A percentile compares a stretch with the other conserved stretches of the same genome.
Evolutionary conservation across 2,797 vertebrate species (phyloP).

Genomic region (Poecile montanus): DNA sequence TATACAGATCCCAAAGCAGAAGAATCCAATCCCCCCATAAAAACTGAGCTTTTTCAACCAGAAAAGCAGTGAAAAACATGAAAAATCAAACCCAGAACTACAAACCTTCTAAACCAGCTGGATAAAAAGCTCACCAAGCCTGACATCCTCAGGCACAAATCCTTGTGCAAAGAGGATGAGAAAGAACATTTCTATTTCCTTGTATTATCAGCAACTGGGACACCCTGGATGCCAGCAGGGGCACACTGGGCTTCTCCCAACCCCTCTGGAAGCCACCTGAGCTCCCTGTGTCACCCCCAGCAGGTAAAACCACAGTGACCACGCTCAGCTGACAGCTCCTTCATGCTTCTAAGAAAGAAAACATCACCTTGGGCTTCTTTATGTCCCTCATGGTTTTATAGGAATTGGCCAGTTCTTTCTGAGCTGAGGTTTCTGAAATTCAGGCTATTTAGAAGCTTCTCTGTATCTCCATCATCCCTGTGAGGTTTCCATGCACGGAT

Average conservation of each 20-base stretch:
- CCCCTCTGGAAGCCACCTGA: not conserved
- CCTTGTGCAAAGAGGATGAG: not conserved
- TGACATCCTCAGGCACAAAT: not conserved
- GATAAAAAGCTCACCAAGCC: not conserved
- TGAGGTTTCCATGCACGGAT: not conserved
- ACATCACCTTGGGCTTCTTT: not conserved
- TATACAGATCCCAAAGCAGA: not conserved
- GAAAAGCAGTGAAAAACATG: not conserved
- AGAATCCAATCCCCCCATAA: not conserved
- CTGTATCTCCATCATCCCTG: accelerated
- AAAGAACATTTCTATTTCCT: not conserved
- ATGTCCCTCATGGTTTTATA: accelerated
- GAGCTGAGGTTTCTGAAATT: not conserved
- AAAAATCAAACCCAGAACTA: not conserved
- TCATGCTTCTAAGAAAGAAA: not conserved
- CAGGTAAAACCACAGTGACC: not conserved
- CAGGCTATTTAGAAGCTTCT: not conserved
- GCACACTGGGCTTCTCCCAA: not conserved
- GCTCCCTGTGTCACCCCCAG: not conserved
- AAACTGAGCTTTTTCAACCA: not conserved
- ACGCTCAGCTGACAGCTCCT: accelerated
- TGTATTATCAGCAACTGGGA: not conserved
- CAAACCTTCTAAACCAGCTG: not conserved
- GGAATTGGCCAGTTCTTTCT: not conserved
- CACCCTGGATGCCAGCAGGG: not conserved